Evolutionary conservation across 2,888 invertebrate species (phyloP), one percentile per base, ranked within the genome.

Genomic region (Perizoma flavofasciatum): DNA sequence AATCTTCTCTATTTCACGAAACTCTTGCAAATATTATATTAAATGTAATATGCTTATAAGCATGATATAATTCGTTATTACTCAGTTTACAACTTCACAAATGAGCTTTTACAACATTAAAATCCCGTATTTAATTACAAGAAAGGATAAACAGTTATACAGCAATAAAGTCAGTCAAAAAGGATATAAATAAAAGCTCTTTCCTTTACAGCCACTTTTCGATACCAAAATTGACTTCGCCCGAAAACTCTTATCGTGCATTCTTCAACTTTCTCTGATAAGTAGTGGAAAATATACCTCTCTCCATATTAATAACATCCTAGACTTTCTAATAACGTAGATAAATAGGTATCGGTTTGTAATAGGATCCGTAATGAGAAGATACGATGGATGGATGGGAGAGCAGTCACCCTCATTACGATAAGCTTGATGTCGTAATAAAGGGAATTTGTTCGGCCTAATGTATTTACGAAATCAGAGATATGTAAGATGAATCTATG

Each of bases 231-330:
- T 9, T 41, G 5, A 10, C 41, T 5, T 5, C 11, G 22, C 11
- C 39, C 45, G 39, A 70, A 73, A 72, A 69, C 55, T 68, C 61
- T 78, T 79, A 82, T 82, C 78, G 71, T 59, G 67, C 73, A 83
- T 82, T 81, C 81, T 81, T 76, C 71, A 72, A 86, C 89, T 90
- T 89, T 89, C 90, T 81, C 86, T 83, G 86, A 88, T 91, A 89
- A 84, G 76, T 75, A 73, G 77, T 76, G 76, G 77, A 77, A 82
- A 83, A 89, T 88, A 87, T 6, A 85, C 86, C 86, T 85, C 80
- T 85, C 85, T 87, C 80, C 74, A 85, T 89, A 85, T 89, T 89
- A 89, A 91, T 91, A 85, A 83, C 83, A 79, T 83, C 82, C 86
- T 85, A 85, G 82, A 86, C 86, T 86, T 85, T 84, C 83, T 77